These are phyloP conservation scores for Tachysurus vachellii DNA, from an alignment of 2,113 vertebrate genomes.

Conservation along the genomic window DNA sequence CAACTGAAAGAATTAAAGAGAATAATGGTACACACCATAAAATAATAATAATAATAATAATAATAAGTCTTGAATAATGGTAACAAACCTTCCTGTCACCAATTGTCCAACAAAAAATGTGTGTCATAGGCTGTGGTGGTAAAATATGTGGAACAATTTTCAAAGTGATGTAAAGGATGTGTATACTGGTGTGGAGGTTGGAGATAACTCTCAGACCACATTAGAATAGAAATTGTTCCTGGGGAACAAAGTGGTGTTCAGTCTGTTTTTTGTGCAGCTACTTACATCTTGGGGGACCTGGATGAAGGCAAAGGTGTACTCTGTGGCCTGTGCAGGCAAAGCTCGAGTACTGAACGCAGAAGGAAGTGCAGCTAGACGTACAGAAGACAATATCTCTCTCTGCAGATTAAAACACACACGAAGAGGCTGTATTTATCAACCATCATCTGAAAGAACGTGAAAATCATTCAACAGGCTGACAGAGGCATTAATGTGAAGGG, in stretches of 20 bases:
- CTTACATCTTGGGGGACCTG: conserved; percentile 91
- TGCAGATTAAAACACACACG: conserved; percentile 56
- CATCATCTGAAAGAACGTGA: not conserved
- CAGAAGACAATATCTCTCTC: conserved; percentile 85
- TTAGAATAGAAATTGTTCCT: not conserved
- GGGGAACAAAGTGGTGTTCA: not conserved
- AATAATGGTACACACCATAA: not conserved
- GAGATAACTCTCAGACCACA: not conserved
- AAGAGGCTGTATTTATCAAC: not conserved
- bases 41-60: not conserved
- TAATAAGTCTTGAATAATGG: not conserved
- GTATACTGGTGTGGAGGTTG: not conserved
- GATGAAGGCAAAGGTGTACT: conserved; percentile 88
- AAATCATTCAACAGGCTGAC: not conserved
- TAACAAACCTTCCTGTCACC: not conserved
- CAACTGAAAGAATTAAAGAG: too few species aligned
- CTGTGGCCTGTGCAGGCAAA: conserved; percentile 86
- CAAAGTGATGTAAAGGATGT: not conserved
- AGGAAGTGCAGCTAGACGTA: conserved; percentile 82
- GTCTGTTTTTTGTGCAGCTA: conserved; percentile 52
- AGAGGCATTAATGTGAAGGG: not conserved
- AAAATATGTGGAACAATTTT: not conserved
- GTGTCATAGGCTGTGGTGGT: not conserved
- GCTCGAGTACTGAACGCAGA: conserved; percentile 85
- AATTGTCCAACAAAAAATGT: too few species aligned